These are phyloP conservation scores for Empis livida DNA, from an alignment of 2,888 invertebrate genomes.

Conservation along the genomic window DNA sequence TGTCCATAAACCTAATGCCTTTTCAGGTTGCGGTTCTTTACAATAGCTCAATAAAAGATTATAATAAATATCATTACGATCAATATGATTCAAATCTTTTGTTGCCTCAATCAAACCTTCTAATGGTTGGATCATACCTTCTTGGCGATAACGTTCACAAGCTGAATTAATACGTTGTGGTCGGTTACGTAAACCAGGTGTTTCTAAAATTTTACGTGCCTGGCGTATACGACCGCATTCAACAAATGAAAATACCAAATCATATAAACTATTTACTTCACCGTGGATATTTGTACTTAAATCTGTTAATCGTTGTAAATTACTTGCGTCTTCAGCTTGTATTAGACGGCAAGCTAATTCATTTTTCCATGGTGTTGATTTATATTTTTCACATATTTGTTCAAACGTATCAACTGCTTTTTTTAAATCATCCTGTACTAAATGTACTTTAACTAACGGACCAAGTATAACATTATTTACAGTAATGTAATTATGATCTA, in stretches of 20 bases:
- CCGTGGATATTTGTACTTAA: conserved; percentile 64
- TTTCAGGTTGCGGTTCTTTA: conserved; percentile 55
- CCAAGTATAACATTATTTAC: conserved; percentile 57
- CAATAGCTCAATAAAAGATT: conserved; percentile 62
- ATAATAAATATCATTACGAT: conserved; percentile 61
- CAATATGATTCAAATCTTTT: conserved; percentile 59
- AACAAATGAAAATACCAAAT: conserved; percentile 69
- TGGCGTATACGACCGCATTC: conserved; percentile 68
- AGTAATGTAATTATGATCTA: conserved; percentile 45
- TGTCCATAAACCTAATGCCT: conserved; percentile 65
- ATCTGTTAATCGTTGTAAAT: conserved; percentile 72
- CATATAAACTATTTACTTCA: conserved; percentile 71
- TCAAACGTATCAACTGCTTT: conserved; percentile 61
- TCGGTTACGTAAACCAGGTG: conserved; percentile 61
- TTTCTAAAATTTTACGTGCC: conserved; percentile 73
- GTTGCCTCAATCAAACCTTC: conserved; percentile 69
- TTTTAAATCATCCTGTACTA: conserved; percentile 52
- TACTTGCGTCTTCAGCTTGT: conserved; percentile 59
- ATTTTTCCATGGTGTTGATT: conserved; percentile 63
- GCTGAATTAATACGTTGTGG: conserved; percentile 52
- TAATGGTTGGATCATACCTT: conserved; percentile 51
- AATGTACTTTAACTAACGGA: conserved; percentile 57
- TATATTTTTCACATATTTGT: conserved; percentile 49
- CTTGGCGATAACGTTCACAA: conserved; percentile 50
- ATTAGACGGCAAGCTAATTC: conserved; percentile 59